Base-by-base conservation (phyloP, 2,888 invertebrate species). In the Dasypogon diadema region DNA sequence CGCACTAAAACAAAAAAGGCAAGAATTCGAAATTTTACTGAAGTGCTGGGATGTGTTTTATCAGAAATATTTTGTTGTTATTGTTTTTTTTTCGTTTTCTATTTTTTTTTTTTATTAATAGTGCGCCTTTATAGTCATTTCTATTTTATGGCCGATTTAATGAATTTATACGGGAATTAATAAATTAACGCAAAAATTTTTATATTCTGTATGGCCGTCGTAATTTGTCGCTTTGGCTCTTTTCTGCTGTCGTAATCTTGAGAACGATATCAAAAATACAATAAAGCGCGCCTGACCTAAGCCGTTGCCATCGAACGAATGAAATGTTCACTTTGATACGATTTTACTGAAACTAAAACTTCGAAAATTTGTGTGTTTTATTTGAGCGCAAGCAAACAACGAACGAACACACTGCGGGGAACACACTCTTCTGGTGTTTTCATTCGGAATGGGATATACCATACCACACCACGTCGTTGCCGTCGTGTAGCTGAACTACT, bases 231-330 rank as follows among this genome's bases (percentile, higher is more conserved):
- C 24, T 12, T 42, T 54, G 8, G 22, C n/a, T 54, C 54, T 54
- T 2, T 18, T 6, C 22, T 24, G 24, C 3, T 56, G 8, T 18
- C 24, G 18, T 22, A 14, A 56, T 26, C 26, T 24, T 26, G 10
- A 24, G 22, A 56, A 3, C 26, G 26, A 56, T 56, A 22, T 24
- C 56, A 56, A 56, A 24, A 56, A 26, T 26, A 26, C 48, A 65
- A 65, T 24, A 60, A 74, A 63, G 26, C 85, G 85, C 86, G 85
- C 84, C 86, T 86, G 84, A 84, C 84, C 85, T 83, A 84, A 85
- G 83, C 86, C 85, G 86, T 84, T 85, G 86, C 84, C 84, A 83
- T 85, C 83, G 83, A 85, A 84, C 85, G 86, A 86, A 86, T 86
- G 86, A 73, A 42, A 84, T 84, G 83, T 83, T 84, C 84, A 83